A percentile compares a stretch with the other conserved stretches of the same genome.
These are phyloP conservation scores for Aythya baeri DNA, from an alignment of 2,113 vertebrate species.

Conservation along the genomic window DNA sequence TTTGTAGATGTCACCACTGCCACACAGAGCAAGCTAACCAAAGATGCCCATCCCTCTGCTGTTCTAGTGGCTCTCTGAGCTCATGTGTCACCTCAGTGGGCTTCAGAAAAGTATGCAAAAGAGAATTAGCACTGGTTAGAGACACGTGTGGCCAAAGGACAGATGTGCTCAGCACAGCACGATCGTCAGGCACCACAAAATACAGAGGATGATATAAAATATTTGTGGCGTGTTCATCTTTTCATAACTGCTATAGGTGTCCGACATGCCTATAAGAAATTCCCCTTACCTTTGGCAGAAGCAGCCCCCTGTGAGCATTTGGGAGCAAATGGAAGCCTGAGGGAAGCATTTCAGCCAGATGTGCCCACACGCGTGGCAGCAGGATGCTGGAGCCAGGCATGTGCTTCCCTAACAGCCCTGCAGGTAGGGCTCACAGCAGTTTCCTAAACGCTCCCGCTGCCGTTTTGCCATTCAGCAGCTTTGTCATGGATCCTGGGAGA, in stretches of 20 bases:
- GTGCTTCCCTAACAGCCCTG: fast-evolving
- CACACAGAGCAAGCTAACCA: not conserved
- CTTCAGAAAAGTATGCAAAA: not conserved
- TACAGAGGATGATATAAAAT: not conserved
- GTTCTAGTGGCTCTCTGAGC: not conserved
- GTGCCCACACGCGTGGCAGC: fast-evolving
- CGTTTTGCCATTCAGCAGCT: not conserved
- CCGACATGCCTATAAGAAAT: not conserved
- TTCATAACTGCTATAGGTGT: not conserved
- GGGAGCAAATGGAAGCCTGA: not conserved
- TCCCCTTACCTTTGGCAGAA: not conserved
- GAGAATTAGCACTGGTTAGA: not conserved
- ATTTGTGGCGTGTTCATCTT: conserved; percentile 26
- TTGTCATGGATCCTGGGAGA: not conserved
- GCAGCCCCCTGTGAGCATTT: not conserved
- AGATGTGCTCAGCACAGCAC: not conserved
- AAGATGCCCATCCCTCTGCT: not conserved
- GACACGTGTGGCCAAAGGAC: not conserved
- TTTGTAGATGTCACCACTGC: not conserved
- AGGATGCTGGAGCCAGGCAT: not conserved
- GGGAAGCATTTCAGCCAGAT: not conserved
- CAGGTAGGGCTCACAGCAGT: not conserved
- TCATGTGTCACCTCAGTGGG: not conserved
- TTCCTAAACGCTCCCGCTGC: not conserved
- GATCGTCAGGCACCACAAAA: not conserved